A percentile compares a stretch with the other conserved stretches of the same genome.
These are phyloP conservation scores for Notothenia rossii DNA, from an alignment of 2,113 vertebrate genomes.

Conservation along the genomic window DNA sequence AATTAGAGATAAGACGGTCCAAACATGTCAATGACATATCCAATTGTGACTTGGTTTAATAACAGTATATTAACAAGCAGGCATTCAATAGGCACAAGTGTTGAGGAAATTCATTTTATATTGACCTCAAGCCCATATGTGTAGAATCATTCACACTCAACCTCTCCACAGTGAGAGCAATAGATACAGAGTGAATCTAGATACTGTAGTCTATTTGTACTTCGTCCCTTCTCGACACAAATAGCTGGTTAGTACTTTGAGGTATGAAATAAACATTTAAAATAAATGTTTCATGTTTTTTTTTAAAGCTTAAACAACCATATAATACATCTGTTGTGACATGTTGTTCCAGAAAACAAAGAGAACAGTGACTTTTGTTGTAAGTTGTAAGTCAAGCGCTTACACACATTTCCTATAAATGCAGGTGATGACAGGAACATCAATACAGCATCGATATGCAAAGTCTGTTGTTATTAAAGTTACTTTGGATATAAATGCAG, in stretches of 20 bases:
- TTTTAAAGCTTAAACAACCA: not conserved
- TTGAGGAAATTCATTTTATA: conserved; percentile 5
- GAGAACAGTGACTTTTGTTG: conserved; percentile 9
- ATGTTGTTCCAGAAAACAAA: not conserved
- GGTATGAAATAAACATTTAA: too few species aligned
- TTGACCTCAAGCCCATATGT: not conserved
- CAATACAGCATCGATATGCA: conserved; percentile 3
- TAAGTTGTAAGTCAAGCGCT: not conserved
- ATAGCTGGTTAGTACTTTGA: too few species aligned
- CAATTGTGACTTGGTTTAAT: conserved; percentile 58
- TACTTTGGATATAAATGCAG: not conserved
- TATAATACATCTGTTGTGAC: not conserved
- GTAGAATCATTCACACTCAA: not conserved
- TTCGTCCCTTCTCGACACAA: too few species aligned
- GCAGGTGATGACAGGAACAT: not conserved
- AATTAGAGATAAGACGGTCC: conserved; percentile 55
- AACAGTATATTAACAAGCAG: conserved; percentile 50
- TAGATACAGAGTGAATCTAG: not conserved
- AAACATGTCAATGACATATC: conserved; percentile 57
- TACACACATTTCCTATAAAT: not conserved
- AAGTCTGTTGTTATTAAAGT: not conserved
- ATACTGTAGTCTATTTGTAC: not conserved
- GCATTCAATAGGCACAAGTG: conserved; percentile 24
- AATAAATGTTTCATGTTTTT: not conserved
- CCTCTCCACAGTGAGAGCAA: not conserved